These are phyloP conservation scores for Ivindomyrus marchei DNA, from an alignment of 2,113 vertebrate species.

Conservation along the genomic window DNA sequence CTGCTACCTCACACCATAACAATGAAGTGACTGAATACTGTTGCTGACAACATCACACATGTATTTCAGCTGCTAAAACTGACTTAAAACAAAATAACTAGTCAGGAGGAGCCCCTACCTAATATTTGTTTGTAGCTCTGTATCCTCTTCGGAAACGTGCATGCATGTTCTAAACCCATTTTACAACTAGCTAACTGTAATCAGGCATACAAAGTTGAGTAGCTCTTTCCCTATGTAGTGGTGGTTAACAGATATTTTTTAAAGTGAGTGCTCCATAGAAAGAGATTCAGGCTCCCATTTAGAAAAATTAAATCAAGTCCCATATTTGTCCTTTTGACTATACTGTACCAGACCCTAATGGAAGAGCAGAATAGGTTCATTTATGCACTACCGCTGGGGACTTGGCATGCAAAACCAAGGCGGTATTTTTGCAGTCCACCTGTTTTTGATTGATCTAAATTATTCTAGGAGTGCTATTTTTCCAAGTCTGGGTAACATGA, in stretches of 20 bases:
- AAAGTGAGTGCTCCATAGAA: constrained; percentile 49
- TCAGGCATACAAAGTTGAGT: constrained; percentile 53
- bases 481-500: constrained; percentile 63
- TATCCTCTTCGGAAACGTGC: constrained; percentile 16
- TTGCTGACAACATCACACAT: background rate
- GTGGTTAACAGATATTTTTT: constrained; percentile 69
- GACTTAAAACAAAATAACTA: background rate
- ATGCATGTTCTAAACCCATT: constrained; percentile 8
- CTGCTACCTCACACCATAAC: background rate
- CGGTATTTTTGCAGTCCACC: constrained; percentile 59
- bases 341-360: constrained; percentile 57
- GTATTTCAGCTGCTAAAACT: background rate
- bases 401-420: constrained; percentile 63
- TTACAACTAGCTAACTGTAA: constrained; percentile 45
- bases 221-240: constrained; percentile 64
- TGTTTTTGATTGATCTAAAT: constrained; percentile 70
- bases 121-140: background rate
- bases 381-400: constrained; percentile 25
- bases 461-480: constrained; percentile 49
- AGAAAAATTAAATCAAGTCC: constrained; percentile 68
- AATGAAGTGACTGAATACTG: background rate
- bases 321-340: constrained; percentile 59
- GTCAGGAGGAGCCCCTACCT: background rate
- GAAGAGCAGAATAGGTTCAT: constrained; percentile 31
- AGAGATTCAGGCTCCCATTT: constrained; percentile 60